Evolutionary conservation across 2,888 invertebrate genomes (phyloP).

Genomic region (Lapara coniferarum): DNA sequence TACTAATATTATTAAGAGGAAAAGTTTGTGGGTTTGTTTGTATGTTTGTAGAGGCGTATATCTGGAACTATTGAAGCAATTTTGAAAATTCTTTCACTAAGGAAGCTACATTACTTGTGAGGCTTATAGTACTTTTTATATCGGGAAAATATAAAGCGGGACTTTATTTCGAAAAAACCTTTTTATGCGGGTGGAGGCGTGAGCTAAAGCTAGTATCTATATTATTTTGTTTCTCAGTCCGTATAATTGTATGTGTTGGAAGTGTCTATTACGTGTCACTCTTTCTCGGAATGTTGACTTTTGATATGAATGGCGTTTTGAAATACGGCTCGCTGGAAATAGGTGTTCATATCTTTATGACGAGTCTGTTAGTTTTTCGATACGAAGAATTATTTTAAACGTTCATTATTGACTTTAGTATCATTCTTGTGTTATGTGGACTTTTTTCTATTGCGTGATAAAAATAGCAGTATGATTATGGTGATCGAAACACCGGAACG

Average conservation of each 20-base stretch:
- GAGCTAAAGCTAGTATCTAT: no score
- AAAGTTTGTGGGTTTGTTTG: no score
- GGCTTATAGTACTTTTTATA: no score
- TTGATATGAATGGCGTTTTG: background rate
- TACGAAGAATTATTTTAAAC: background rate
- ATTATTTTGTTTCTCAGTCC: background rate
- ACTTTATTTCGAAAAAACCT: no score
- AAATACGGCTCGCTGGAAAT: background rate
- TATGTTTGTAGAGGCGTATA: no score
- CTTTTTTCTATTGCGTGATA: background rate
- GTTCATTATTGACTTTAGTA: background rate
- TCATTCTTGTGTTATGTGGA: background rate
- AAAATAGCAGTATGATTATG: constrained; percentile 8
- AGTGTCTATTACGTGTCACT: background rate
- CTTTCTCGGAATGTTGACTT: background rate
- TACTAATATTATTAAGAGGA: no score
- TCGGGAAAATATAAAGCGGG: no score
- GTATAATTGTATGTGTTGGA: background rate
- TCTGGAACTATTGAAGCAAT: no score
- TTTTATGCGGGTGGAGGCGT: no score
- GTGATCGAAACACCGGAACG: constrained; percentile 45
- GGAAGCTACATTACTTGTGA: no score
- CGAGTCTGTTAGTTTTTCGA: constrained; percentile 11
- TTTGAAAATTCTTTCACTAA: no score
- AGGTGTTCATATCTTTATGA: constrained; percentile 12